Base-by-base conservation (phyloP, 2,888 invertebrate species). In the Stomorhina lunata region DNA sequence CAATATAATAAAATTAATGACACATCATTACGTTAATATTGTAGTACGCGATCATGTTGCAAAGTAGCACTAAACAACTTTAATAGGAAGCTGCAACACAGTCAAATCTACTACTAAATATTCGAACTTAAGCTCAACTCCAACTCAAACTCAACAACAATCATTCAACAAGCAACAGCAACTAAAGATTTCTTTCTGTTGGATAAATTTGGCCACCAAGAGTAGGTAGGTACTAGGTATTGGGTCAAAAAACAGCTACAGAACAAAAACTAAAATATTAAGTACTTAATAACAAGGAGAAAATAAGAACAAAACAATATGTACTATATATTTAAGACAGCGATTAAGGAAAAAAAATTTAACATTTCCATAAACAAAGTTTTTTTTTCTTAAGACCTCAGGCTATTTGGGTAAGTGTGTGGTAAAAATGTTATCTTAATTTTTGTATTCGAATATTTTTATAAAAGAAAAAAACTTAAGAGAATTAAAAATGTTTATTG, bases 1-100 rank as follows among this genome's bases (percentile, higher is more conserved):
- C 50, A 77, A 75, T 80, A 73, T 80, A 84, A 82, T 75, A 80
- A 84, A 84, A 84, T 83, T 84, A 84, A 84, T 84, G 84, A 77
- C 71, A 84, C 78, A 78, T 82, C 80, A 84, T 84, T 84, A 84
- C 75, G 50, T 63, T 83, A 80, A 84, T 78, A 71, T 76, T 82
- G 77, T 71, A 78, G 81, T 76, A 77, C 76, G 59, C 48, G 68
- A 68, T 77, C 76, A 50, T 77, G 76, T 43, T 61, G 68, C 57
- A 68, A n/a, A 77, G 76, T 77, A 77, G 76, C 75, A 66, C 57
- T 66, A 66, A 75, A 63, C 43, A 63, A 65, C 45, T 65, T 65
- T 29, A 25, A 48, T 48, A 32, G 20, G 20, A 59, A 77, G 55
- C 63, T 50, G 50, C 48, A 71, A 77, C 71, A 76, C 63, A 29